Evolutionary conservation across 2,888 invertebrate genomes (phyloP).

Genomic region (Trichopoda pennipes): DNA sequence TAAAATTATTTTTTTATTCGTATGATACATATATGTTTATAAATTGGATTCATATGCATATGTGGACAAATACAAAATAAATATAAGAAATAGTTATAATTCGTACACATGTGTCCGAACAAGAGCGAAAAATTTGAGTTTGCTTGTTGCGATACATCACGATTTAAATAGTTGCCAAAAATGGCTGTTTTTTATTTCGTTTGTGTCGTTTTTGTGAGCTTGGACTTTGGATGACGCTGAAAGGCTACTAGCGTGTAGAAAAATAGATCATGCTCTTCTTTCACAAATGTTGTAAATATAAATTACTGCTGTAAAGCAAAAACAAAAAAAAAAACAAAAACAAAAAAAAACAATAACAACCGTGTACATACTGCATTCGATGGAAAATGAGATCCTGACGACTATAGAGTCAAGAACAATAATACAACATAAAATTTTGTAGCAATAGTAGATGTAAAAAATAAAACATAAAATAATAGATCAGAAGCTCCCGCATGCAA

Average conservation of each 20-base stretch:
- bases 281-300: conserved; percentile 65
- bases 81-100: conserved; percentile 1
- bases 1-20: conserved; percentile 66
- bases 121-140: conserved; percentile 68
- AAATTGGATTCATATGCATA: neutral
- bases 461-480: conserved; percentile 47
- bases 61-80: neutral
- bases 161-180: conserved; percentile 67
- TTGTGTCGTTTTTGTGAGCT: conserved; percentile 42
- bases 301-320: conserved; percentile 58
- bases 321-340: neutral
- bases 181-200: conserved; percentile 40
- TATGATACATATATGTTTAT: neutral
- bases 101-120: conserved; percentile 58
- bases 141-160: conserved; percentile 66
- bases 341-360: conserved; percentile 1
- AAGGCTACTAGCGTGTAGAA: conserved; percentile 64
- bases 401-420: conserved; percentile 15
- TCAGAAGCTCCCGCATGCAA: conserved; percentile 67
- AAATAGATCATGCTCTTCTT: conserved; percentile 68
- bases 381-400: conserved; percentile 40
- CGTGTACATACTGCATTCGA: conserved; percentile 3
- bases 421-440: conserved; percentile 50
- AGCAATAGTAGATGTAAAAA: conserved; percentile 34
- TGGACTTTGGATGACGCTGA: conserved; percentile 59